These are phyloP conservation scores for Apis florea DNA, from an alignment of 1,140 invertebrate species.

Conservation along the genomic window DNA sequence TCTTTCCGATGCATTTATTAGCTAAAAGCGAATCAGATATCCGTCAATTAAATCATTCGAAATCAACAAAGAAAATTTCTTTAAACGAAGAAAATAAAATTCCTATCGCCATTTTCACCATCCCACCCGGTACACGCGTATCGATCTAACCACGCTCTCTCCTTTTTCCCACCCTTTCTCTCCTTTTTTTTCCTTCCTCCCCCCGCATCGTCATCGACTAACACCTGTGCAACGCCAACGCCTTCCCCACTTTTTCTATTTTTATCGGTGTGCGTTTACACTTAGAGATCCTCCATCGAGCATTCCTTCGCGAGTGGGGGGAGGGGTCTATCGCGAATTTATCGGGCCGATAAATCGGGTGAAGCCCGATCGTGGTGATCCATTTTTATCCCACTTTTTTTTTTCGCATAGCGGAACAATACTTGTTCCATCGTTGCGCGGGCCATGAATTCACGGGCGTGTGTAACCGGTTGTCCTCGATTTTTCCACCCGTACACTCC, in stretches of 20 bases:
- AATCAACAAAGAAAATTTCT: too few species aligned
- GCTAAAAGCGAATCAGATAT: too few species aligned
- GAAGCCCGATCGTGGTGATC: background rate
- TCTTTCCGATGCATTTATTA: too few species aligned
- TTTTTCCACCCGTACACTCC: background rate
- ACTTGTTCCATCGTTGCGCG: background rate
- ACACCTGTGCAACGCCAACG: background rate
- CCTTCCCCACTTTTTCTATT: background rate
- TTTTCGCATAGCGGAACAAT: background rate
- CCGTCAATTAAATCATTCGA: too few species aligned
- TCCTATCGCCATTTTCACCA: too few species aligned
- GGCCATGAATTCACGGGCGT: conserved; percentile 1
- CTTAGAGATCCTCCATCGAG: background rate
- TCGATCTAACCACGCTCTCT: background rate
- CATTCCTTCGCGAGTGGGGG: too few species aligned
- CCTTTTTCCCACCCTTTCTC: too few species aligned
- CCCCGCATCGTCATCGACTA: background rate
- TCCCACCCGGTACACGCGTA: background rate
- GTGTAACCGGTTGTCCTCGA: background rate
- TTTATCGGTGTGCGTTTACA: background rate
- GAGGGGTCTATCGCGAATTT: background rate
- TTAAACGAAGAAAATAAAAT: too few species aligned
- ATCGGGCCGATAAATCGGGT: conserved; percentile 15
- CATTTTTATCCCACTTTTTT: conserved; percentile 19
- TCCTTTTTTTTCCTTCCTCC: conserved; percentile 20